Evolutionary conservation across 92 coral and sea anemone genomes (phyloP).

Genomic region (Porites cylindrica): DNA sequence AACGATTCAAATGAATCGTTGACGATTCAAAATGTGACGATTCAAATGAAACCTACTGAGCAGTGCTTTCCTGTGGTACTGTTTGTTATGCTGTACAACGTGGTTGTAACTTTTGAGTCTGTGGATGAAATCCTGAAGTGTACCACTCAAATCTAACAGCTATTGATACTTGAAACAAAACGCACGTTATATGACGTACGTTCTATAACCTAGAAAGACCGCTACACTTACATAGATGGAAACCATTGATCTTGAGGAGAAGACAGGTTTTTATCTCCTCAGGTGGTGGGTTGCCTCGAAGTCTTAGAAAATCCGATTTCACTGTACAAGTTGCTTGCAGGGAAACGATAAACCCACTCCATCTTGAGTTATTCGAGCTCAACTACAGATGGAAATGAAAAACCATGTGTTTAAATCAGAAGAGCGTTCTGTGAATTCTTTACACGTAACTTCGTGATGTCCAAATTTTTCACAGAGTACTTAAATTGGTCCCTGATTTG

Average conservation of each 20-base stretch:
- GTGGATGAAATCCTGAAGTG: background rate
- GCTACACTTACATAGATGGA: conserved; percentile 24
- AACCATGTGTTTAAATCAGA: background rate
- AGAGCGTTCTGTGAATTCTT: too few species aligned
- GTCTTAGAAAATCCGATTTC: background rate
- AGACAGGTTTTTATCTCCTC: conserved; percentile 15
- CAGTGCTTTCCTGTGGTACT: background rate
- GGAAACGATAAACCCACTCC: conserved; percentile 23
- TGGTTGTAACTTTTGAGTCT: background rate
- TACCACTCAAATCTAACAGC: background rate
- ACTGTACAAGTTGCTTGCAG: conserved; percentile 23
- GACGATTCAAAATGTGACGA: background rate
- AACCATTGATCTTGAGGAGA: conserved; percentile 31
- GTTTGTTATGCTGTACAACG: background rate
- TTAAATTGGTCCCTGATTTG: too few species aligned
- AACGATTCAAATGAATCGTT: too few species aligned
- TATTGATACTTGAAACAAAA: background rate
- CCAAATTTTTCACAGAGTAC: too few species aligned
- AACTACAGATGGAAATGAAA: conserved; percentile 1
- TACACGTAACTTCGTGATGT: too few species aligned
- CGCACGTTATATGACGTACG: background rate
- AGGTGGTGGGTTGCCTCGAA: conserved; percentile 16
- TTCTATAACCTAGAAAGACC: background rate
- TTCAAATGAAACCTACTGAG: background rate
- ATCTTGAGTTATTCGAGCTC: conserved; percentile 27